These are phyloP conservation scores for Poecilia wingei DNA, from an alignment of 2,797 vertebrate genomes.

Conservation along the genomic window DNA sequence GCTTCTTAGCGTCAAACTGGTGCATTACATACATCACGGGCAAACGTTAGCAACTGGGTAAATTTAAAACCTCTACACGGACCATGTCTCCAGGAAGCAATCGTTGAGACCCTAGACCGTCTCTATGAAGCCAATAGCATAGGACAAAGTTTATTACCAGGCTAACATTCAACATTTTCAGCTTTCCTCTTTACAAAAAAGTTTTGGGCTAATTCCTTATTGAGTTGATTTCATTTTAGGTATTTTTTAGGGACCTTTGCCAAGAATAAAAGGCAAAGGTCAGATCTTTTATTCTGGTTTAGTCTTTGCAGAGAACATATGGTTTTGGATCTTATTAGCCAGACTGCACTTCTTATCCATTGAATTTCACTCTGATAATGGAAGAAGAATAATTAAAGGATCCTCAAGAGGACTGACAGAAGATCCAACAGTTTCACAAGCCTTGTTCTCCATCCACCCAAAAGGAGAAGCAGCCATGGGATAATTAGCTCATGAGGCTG, in stretches of 20 bases:
- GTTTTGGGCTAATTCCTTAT: not conserved
- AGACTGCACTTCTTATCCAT: constrained; percentile 23
- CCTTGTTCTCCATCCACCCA: constrained; percentile 36
- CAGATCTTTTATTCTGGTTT: constrained; percentile 15
- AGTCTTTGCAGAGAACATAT: constrained; percentile 25
- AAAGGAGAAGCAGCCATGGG: constrained; percentile 49
- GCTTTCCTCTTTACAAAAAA: not conserved
- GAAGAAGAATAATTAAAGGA: constrained; percentile 64
- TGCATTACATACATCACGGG: too few relatives aligned
- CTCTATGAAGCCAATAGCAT: too few relatives aligned
- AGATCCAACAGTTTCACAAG: constrained; percentile 58
- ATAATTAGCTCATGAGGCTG: constrained; percentile 46
- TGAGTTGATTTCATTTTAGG: constrained; percentile 19
- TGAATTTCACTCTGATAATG: constrained; percentile 63
- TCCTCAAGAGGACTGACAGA: constrained; percentile 63
- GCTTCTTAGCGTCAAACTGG: not conserved
- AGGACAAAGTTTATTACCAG: too few relatives aligned
- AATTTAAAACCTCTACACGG: too few relatives aligned
- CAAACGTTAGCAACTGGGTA: too few relatives aligned
- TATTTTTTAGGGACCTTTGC: not conserved
- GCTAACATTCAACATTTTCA: constrained; percentile 27
- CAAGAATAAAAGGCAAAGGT: constrained; percentile 15
- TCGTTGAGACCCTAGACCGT: too few relatives aligned
- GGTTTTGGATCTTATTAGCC: constrained; percentile 21
- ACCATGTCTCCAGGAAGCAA: too few relatives aligned